phyloP scores from a whole-genome alignment of 2,797 vertebrate genomes.

The Chlorospingus flavigularis region DNA sequence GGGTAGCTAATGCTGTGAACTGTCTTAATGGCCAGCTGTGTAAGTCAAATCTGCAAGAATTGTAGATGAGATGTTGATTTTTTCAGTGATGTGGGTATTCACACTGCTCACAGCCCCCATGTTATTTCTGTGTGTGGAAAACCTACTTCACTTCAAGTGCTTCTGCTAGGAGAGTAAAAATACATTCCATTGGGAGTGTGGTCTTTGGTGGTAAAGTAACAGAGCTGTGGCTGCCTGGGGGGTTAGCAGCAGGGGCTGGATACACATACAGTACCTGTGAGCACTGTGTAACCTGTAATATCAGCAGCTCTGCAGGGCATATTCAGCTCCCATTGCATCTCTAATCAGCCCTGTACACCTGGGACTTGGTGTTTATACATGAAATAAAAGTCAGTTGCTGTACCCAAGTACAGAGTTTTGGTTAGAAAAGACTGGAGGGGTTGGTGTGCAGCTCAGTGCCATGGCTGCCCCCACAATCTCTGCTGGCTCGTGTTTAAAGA shows the following conservation, averaged over 20 bases:
- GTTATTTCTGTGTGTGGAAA: not conserved
- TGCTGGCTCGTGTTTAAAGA: rapidly evolving
- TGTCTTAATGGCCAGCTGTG: not conserved
- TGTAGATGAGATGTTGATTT: not conserved
- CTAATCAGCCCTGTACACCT: not conserved
- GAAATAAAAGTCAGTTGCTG: not conserved
- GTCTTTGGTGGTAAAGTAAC: not conserved
- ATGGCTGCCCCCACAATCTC: rapidly evolving
- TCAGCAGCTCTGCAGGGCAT: not conserved
- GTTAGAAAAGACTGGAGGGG: not conserved
- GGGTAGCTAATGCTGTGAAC: not conserved
- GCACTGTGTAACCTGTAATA: not conserved
- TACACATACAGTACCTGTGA: not conserved
- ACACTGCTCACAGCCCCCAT: rapidly evolving
- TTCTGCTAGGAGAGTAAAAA: not conserved
- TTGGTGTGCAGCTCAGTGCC: not conserved
- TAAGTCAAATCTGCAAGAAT: not conserved
- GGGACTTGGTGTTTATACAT: not conserved
- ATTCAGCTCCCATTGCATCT: not conserved
- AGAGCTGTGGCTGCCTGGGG: not conserved
- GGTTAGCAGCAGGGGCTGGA: not conserved
- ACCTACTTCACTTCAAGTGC: not conserved
- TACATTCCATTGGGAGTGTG: not conserved
- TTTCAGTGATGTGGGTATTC: not conserved
- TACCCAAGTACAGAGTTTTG: not conserved